A percentile compares a stretch with the other conserved stretches of the same genome.
phyloP scores from a whole-genome alignment of 1,140 invertebrate genomes.

The Pachypsylla venusta region DNA sequence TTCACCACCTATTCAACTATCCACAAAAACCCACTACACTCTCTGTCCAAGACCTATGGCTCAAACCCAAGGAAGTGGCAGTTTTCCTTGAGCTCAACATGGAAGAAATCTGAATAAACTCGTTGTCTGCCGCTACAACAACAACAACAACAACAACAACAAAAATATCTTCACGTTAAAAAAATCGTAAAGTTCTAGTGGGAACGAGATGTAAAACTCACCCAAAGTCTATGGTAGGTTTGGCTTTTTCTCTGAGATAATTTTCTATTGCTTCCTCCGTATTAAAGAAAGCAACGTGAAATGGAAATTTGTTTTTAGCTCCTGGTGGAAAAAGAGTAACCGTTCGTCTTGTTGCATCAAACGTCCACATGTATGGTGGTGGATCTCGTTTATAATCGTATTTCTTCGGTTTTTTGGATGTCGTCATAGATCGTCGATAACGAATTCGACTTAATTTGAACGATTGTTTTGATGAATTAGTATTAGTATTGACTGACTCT shows the following conservation, averaged over 20 bases:
- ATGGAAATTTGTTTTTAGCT: neutral
- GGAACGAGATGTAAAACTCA: neutral
- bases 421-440: too few relatives aligned
- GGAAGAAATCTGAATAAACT: neutral
- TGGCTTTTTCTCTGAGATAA: neutral
- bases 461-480: too few relatives aligned
- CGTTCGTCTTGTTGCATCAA: neutral
- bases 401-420: neutral
- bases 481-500: too few relatives aligned
- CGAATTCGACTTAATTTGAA: too few relatives aligned
- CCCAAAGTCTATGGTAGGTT: neutral
- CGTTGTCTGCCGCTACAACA: too few relatives aligned
- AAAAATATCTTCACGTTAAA: too few relatives aligned
- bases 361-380: neutral
- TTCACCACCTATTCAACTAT: too few relatives aligned
- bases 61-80: neutral
- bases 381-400: neutral
- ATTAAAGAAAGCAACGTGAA: neutral
- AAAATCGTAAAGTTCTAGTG: too few relatives aligned
- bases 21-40: too few relatives aligned
- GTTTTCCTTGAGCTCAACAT: neutral
- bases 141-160: too few relatives aligned
- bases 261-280: neutral
- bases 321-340: neutral
- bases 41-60: too few relatives aligned